Conservation (phyloP, 2,797 vertebrate genomes). For the Sebastes minor region DNA sequence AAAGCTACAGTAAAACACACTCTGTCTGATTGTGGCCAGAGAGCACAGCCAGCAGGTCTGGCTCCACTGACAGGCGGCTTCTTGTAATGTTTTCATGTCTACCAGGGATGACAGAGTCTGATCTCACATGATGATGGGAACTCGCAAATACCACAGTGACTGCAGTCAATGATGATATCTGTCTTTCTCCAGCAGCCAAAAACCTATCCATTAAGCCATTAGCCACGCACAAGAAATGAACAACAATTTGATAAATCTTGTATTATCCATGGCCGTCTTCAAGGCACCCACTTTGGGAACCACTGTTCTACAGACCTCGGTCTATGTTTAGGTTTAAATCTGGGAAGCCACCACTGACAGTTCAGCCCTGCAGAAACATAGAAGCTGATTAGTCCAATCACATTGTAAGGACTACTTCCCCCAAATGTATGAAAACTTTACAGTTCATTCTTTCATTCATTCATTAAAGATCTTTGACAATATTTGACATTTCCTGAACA, state of each 20-base stretch:
- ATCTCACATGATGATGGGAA: background rate
- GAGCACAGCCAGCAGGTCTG: background rate
- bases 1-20: too few species aligned
- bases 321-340: background rate
- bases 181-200: background rate
- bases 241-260: background rate
- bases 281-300: background rate
- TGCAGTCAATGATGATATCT: background rate
- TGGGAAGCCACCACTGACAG: background rate
- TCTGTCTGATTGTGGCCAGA: rapidly evolving
- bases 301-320: background rate
- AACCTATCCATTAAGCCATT: background rate
- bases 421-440: background rate
- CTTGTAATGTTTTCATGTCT: background rate
- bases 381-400: background rate
- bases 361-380: background rate
- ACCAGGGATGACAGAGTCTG: background rate
- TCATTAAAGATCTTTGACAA: background rate
- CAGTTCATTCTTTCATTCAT: too few species aligned
- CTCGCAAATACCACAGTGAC: background rate
- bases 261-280: background rate
- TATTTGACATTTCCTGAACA: background rate
- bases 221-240: background rate
- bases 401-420: background rate
- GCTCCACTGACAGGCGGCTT: background rate